phyloP scores from a whole-genome alignment of 2,113 vertebrate species.

The Phylloscopus trochiloides region DNA sequence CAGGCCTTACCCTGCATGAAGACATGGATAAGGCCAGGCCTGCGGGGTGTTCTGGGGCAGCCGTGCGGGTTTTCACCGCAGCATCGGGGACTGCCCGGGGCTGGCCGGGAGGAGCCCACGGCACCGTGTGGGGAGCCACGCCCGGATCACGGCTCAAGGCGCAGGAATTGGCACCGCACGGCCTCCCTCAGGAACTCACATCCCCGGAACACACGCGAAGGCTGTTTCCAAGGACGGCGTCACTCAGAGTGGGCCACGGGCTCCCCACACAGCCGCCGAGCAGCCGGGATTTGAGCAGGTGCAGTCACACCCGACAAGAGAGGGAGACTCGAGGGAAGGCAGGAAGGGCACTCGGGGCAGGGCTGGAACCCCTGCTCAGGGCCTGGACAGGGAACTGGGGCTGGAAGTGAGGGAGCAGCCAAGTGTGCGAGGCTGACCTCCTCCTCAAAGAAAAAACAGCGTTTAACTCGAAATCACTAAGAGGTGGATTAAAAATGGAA shows the following conservation, averaged over 20 bases:
- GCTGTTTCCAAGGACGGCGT: rapidly evolving
- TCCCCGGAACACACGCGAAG: rapidly evolving
- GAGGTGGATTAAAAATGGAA: not conserved
- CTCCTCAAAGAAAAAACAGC: not conserved
- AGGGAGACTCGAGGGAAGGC: not conserved
- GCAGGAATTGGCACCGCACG: rapidly evolving
- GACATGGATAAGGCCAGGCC: rapidly evolving
- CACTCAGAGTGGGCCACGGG: rapidly evolving
- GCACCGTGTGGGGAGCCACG: rapidly evolving
- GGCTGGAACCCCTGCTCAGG: not conserved
- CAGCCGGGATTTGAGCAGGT: rapidly evolving
- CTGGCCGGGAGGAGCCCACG: too few relatives aligned
- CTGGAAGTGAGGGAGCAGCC: not conserved
- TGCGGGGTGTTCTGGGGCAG: rapidly evolving
- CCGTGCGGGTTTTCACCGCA: rapidly evolving
- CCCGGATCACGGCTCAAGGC: too few relatives aligned
- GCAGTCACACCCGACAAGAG: rapidly evolving
- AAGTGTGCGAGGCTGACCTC: rapidly evolving
- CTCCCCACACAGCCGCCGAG: not conserved
- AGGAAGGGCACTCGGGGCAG: too few relatives aligned
- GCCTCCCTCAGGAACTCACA: rapidly evolving
- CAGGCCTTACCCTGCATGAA: rapidly evolving
- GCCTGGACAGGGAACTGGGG: not conserved
- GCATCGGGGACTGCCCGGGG: too few relatives aligned
- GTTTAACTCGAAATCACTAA: not conserved